phyloP scores from a whole-genome alignment of 2,797 vertebrate species.

The Pangasius djambal region DNA sequence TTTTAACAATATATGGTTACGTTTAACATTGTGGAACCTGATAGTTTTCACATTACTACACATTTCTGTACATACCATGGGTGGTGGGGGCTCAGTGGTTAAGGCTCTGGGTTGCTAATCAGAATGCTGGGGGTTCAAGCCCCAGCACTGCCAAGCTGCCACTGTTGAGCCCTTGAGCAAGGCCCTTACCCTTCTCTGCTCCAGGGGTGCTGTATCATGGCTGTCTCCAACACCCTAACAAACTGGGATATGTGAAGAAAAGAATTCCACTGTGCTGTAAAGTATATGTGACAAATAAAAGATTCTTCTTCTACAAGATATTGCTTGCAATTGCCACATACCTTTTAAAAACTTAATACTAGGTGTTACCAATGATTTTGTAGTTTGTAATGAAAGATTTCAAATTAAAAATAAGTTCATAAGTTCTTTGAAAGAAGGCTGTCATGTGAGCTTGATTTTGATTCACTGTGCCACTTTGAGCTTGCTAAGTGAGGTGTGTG shows the following conservation, averaged over 20 bases:
- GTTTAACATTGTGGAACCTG: not conserved
- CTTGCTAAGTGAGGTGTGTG: slow-evolving; percentile 31
- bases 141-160: no score
- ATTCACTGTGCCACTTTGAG: slow-evolving; percentile 26
- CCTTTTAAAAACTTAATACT: not conserved
- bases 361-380: not conserved
- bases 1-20: not conserved
- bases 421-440: not conserved
- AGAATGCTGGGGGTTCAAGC: no score
- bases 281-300: no score
- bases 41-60: not conserved
- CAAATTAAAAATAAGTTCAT: not conserved
- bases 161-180: no score
- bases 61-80: not conserved
- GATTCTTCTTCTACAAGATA: not conserved
- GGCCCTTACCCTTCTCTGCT: no score
- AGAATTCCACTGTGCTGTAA: no score
- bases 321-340: not conserved
- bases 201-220: no score
- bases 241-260: no score
- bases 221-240: no score
- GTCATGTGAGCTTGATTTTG: slow-evolving; percentile 28
- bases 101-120: no score
- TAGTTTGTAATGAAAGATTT: not conserved
- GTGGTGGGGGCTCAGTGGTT: no score